Percentiles rank a stretch among this genome's conserved stretches.
Evolutionary conservation across 2,113 vertebrate species (phyloP).

Genomic region (Lepus americanus): DNA sequence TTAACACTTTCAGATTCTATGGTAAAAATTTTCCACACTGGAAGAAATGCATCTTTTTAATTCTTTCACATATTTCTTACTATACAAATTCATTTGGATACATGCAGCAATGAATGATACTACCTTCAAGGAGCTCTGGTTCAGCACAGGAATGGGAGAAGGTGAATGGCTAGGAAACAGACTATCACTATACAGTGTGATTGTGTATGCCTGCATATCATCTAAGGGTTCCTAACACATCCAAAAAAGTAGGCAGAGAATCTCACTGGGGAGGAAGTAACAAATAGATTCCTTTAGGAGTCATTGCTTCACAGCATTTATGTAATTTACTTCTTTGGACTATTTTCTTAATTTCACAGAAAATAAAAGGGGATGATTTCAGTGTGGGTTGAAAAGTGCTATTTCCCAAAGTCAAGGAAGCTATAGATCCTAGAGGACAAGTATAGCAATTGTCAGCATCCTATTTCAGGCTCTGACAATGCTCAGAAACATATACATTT

Average conservation of each 20-base stretch:
- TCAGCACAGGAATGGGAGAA: background rate
- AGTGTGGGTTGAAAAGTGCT: background rate
- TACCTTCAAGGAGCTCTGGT: background rate
- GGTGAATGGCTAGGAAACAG: background rate
- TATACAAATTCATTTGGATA: background rate
- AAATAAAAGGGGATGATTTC: background rate
- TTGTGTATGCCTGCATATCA: rapidly evolving
- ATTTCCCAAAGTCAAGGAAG: background rate
- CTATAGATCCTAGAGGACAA: background rate
- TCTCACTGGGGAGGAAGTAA: background rate
- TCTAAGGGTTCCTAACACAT: background rate
- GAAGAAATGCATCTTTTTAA: background rate
- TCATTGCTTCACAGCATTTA: background rate
- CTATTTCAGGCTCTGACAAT: background rate
- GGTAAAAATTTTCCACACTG: background rate
- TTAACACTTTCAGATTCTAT: background rate
- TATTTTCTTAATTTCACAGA: background rate
- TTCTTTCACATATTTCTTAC: background rate
- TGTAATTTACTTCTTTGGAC: background rate
- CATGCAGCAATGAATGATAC: background rate
- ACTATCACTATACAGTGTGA: background rate
- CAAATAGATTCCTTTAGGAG: background rate
- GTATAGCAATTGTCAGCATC: background rate
- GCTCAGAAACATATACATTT: background rate
- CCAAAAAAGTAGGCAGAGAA: background rate